Base-by-base conservation (phyloP, 2,797 vertebrate species). In the Podarcis siculus region DNA sequence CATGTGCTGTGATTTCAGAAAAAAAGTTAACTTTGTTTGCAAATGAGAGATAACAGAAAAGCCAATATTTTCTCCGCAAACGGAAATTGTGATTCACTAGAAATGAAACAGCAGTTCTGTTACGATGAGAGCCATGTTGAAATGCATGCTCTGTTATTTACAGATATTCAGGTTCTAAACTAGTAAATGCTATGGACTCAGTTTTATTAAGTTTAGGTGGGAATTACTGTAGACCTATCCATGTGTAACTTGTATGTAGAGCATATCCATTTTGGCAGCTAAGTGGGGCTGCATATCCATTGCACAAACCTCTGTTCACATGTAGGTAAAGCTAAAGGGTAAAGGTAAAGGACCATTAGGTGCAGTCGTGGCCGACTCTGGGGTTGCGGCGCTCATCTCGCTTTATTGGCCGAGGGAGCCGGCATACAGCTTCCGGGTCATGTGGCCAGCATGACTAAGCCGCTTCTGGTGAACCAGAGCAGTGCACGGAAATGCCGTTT, bases 41-140 rank as follows among this genome's bases (percentile, higher is more conserved):
- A 86, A 80, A 80, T 89, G 42, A 89, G 84, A 85, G 82, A 86
- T 81, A 94, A 86, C 66, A 89, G 85, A 91, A 89, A 91, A 93
- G 5, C 8, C 86, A 67, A 82, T 90, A 77, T 49, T 87, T 27
- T 80, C 45, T 80, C 42, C 73, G 85, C 76, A 32, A 83, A 66
- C 79, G 39, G 39, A 89, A 91, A 89, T 21, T 87, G 5, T 9
- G 58, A 91, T 91, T 91, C 93, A 39, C 86, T 89, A 89, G 61
- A 49, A 90, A 45, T 90, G 87, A 94, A 83, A 90, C 90, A 95
- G 89, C 80, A 90, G 79, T 8, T 87, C 32, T 21, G 23, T 2
- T 55, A 35, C 4, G 27, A 4, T 72, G 77, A 58, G 27, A 72
- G 7, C 27, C 55, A 78, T 92, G 90, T 87, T 87, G 86, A 86